These are phyloP conservation scores for Schizopygopsis pylzovi DNA, from an alignment of 2,797 vertebrate species.

Conservation along the genomic window DNA sequence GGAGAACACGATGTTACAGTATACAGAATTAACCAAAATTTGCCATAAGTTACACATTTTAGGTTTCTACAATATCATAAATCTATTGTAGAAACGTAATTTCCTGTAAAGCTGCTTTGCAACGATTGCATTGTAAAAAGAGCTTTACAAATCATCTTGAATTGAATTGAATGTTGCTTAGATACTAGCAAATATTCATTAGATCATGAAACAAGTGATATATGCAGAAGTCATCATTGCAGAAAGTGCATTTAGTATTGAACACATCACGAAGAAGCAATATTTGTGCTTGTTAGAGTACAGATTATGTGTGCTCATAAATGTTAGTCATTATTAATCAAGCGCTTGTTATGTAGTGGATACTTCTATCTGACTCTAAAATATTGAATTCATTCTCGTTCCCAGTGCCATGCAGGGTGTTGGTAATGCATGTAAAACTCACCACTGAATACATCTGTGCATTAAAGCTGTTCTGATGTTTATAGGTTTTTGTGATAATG, in stretches of 20 bases:
- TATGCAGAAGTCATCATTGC: not conserved
- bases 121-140: too few species aligned
- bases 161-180: not conserved
- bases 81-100: too few species aligned
- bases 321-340: constrained; percentile 21
- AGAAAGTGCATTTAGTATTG: constrained; percentile 7
- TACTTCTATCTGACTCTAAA: not conserved
- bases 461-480: constrained; percentile 3
- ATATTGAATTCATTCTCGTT: not conserved
- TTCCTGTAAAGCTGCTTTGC: too few species aligned
- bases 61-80: too few species aligned
- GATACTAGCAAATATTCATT: constrained; percentile 12
- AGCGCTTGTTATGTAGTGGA: constrained; percentile 1
- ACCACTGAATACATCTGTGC: not conserved
- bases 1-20: not conserved
- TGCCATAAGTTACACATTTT: too few species aligned
- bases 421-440: not conserved
- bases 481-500: constrained; percentile 2
- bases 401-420: not conserved
- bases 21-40: too few species aligned
- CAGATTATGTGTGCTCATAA: not conserved
- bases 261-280: not conserved
- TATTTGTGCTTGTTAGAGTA: not conserved
- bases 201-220: not conserved
- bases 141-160: too few species aligned